Base-by-base conservation (phyloP, 2,888 invertebrate genomes). In the Cataglyphis altisquamis region DNA sequence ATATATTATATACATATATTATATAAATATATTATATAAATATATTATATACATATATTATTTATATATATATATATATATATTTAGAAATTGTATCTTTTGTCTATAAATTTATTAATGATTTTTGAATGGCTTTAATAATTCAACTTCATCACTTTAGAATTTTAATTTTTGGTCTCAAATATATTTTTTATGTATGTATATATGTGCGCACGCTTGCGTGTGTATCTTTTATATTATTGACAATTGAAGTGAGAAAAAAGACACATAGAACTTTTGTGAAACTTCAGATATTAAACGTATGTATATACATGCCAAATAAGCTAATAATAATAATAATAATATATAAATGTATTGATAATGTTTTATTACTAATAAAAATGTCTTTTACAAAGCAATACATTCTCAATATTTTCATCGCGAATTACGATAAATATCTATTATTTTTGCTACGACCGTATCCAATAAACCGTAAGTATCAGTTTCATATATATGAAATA, bases 391-490 rank as follows among this genome's bases (percentile, higher is more conserved):
- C 18, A 32, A 70, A 41, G 21, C 32, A 32, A 57, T n/a, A 32
- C 1, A 4, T 41, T 10, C 0, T 78, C 1, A 57, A 57, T 12
- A 6, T 41, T 9, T 78, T 70, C 3, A 12, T 57, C 41, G 6
- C 21, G 10, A 70, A 41, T 78, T 41, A 36, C 18, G 6, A 57
- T 41, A 70, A 29, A 57, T 21, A 41, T 18, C 0, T 77, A 8
- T 68, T 57, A 57, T 57, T 41, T 3, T 70, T 60, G 8, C n/a
- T 70, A 45, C 57, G 21, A 18, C 29, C 52, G 9, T 18, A 45
- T 18, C 5, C 32, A 57, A 36, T 60, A 12, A 78, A 78, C 41
- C 32, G 78, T 60, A 78, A 78, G 78, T 78, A 78, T 39, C 3
- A 25, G 25, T 25, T 25, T 25, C 25, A 25, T 32, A 32, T 15